Percentiles rank a stretch among this genome's conserved stretches.
Conservation (phyloP, 2,113 vertebrate species). For the Hypomesus transpacificus region DNA sequence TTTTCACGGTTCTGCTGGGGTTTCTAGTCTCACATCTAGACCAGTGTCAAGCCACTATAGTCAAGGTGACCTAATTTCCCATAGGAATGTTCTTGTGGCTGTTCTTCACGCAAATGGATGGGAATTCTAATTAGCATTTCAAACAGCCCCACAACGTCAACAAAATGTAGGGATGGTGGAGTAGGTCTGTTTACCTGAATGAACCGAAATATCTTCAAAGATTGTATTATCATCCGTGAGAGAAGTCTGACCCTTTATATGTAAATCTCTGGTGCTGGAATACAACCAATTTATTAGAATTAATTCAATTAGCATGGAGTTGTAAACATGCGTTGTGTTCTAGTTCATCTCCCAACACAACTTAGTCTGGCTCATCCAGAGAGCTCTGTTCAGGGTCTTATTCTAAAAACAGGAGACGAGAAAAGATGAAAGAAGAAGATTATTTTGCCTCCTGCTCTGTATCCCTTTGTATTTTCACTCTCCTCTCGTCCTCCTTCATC, state of each 20-base stretch:
- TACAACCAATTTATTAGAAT: conserved; percentile 24
- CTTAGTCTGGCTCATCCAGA: too few relatives aligned
- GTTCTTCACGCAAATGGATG: conserved; percentile 31
- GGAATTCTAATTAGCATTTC: conserved; percentile 44
- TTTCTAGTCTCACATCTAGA: background rate
- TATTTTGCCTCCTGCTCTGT: conserved; percentile 28
- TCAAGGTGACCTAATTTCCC: conserved; percentile 12
- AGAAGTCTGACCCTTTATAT: conserved; percentile 8
- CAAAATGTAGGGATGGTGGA: conserved; percentile 21
- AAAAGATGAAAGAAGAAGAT: conserved; percentile 37
- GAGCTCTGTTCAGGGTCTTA: background rate
- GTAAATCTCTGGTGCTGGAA: conserved; percentile 17
- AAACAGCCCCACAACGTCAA: conserved; percentile 20
- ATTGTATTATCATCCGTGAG: conserved; percentile 20
- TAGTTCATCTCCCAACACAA: background rate
- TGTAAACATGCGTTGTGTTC: background rate
- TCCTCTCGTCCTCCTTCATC: conserved; percentile 28
- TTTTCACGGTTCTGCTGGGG: background rate
- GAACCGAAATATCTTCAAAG: conserved; percentile 30
- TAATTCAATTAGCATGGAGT: background rate
- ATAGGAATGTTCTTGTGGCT: conserved; percentile 46
- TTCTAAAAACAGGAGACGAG: conserved; percentile 2
- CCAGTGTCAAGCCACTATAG: background rate
- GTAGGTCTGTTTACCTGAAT: conserved; percentile 20
- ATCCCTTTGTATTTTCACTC: conserved; percentile 36